phyloP scores from a whole-genome alignment of 2,797 vertebrate genomes.

The Coreius guichenoti region DNA sequence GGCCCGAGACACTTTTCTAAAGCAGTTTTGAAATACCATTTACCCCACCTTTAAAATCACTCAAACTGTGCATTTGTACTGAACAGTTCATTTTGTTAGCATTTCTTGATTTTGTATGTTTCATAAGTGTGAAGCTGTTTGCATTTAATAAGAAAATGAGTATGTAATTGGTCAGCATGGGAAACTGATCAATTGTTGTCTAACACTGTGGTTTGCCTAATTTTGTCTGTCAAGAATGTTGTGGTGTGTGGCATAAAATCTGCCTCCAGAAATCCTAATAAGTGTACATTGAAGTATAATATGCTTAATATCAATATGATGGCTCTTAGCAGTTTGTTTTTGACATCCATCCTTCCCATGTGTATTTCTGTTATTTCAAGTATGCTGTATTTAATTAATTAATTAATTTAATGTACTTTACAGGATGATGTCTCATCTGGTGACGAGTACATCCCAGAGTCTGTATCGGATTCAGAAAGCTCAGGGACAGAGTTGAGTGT shows the following conservation, averaged over 20 bases:
- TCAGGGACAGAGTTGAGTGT: too few relatives aligned
- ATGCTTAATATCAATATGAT: constrained; percentile 34
- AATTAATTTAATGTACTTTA: too few relatives aligned
- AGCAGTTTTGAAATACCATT: too few relatives aligned
- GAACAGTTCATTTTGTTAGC: constrained; percentile 12
- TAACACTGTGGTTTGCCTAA: constrained; percentile 40
- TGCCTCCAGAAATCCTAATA: constrained; percentile 52
- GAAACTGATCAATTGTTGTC: constrained; percentile 30
- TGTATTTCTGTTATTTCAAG: constrained; percentile 39
- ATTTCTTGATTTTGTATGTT: constrained; percentile 7
- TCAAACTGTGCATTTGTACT: constrained; percentile 32
- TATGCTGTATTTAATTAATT: constrained; percentile 28
- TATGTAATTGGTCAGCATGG: constrained; percentile 22
- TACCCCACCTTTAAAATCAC: too few relatives aligned
- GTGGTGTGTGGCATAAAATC: constrained; percentile 51
- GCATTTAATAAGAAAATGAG: constrained; percentile 29
- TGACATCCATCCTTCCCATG: constrained; percentile 38
- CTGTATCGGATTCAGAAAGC: too few relatives aligned
- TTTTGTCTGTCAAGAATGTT: constrained; percentile 48
- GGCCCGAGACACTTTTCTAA: too few relatives aligned
- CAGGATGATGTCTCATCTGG: too few relatives aligned
- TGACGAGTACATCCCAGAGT: too few relatives aligned
- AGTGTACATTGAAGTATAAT: constrained; percentile 44
- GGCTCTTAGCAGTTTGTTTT: constrained; percentile 39
- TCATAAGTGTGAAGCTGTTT: constrained; percentile 35